A percentile compares a stretch with the other conserved stretches of the same genome.
phyloP scores from a whole-genome alignment of 2,888 invertebrate genomes.

The Tenthredo mesomela region DNA sequence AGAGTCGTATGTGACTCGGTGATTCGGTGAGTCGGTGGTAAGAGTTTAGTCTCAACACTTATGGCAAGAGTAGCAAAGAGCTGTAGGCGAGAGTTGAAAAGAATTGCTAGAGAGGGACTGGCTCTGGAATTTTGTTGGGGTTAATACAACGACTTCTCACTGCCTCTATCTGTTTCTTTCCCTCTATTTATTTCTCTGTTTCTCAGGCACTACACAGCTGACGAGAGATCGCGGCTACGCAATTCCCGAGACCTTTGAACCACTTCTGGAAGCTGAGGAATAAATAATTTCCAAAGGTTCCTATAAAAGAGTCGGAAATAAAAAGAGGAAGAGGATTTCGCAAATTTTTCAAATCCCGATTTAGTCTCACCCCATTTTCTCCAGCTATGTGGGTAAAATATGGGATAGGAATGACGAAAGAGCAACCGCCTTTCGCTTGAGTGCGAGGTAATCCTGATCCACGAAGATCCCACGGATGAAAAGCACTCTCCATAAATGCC shows the following conservation, averaged over 20 bases:
- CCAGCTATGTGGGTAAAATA: background rate
- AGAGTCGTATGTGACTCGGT: constrained; percentile 34
- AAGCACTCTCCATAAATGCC: constrained; percentile 38
- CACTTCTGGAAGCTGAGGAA: constrained; percentile 40
- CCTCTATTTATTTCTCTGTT: background rate
- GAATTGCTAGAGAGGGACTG: constrained; percentile 71
- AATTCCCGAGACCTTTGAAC: constrained; percentile 65
- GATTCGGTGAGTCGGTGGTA: constrained; percentile 29
- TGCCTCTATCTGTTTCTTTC: constrained; percentile 22
- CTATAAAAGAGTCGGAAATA: background rate
- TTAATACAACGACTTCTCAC: constrained; percentile 67
- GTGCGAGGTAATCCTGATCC: constrained; percentile 28
- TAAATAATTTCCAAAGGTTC: constrained; percentile 2
- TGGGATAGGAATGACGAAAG: constrained; percentile 23
- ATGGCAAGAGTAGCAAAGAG: constrained; percentile 62
- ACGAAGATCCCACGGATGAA: constrained; percentile 21
- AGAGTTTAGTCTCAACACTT: constrained; percentile 47
- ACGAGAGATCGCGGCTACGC: constrained; percentile 63
- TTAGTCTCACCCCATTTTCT: constrained; percentile 22
- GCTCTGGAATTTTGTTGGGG: constrained; percentile 71
- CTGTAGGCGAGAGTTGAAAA: constrained; percentile 69
- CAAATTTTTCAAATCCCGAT: background rate
- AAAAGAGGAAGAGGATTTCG: background rate
- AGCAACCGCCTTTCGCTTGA: constrained; percentile 32
- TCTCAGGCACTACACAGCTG: background rate